A percentile compares a stretch with the other conserved stretches of the same genome.
phyloP scores from a whole-genome alignment of 2,797 vertebrate species.

The Anabas testudineus region DNA sequence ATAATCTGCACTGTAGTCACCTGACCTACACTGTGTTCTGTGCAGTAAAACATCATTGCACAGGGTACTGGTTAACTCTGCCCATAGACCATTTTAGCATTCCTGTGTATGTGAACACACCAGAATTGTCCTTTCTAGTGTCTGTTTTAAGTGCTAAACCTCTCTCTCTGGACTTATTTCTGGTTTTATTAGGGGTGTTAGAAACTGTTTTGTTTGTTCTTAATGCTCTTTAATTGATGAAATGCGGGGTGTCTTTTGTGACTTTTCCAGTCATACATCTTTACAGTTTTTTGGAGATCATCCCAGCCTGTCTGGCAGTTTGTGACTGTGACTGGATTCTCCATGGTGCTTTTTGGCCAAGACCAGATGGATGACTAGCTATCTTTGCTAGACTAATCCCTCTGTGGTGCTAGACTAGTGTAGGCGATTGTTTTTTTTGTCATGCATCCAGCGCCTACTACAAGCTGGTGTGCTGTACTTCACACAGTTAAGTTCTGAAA shows the following conservation, averaged over 20 bases:
- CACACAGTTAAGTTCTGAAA: constrained; percentile 44
- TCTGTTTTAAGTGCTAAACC: constrained; percentile 45
- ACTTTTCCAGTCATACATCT: constrained; percentile 71
- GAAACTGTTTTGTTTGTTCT: constrained; percentile 40
- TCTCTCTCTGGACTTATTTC: constrained; percentile 26
- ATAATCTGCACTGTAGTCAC: constrained; percentile 66
- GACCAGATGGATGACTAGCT: constrained; percentile 77
- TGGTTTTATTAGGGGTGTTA: constrained; percentile 29
- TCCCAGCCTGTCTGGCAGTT: constrained; percentile 65
- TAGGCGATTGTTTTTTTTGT: constrained; percentile 75
- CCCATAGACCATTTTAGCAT: constrained; percentile 34
- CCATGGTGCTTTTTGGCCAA: constrained; percentile 77
- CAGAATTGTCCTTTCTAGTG: constrained; percentile 31
- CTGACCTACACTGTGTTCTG: constrained; percentile 75
- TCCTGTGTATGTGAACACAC: constrained; percentile 39
- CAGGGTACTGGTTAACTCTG: constrained; percentile 46
- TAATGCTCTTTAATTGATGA: constrained; percentile 51
- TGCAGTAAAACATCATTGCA: constrained; percentile 57
- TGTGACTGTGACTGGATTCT: constrained; percentile 65
- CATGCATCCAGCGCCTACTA: constrained; percentile 65
- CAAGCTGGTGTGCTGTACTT: constrained; percentile 61
- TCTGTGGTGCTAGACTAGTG: constrained; percentile 82
- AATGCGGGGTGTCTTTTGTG: constrained; percentile 54
- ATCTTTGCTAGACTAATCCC: constrained; percentile 67
- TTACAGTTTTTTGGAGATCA: constrained; percentile 67